Percentiles rank a stretch among this genome's conserved stretches.
Evolutionary conservation across 2,888 invertebrate species (phyloP).

Genomic region (Drosophila aldrichi): DNA sequence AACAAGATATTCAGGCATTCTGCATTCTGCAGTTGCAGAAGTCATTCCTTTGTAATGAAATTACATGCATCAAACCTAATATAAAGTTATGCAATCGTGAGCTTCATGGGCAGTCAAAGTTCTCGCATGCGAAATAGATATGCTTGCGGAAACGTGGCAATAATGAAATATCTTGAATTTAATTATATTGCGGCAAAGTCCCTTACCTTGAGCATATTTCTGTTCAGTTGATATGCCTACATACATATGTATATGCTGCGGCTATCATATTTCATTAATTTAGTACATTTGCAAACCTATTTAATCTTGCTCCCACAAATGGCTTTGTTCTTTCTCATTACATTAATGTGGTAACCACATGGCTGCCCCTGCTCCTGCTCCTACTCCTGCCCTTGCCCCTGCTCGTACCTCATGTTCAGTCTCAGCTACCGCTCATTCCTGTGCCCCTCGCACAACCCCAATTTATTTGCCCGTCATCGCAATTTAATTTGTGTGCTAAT

Average conservation of each 20-base stretch:
- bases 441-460: neutral
- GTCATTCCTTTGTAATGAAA: neutral
- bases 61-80: neutral
- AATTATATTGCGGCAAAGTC: neutral
- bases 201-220: neutral
- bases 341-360: constrained; percentile 15
- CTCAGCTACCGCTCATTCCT: no score
- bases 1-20: neutral
- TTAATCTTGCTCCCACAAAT: neutral
- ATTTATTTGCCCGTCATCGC: constrained; percentile 20
- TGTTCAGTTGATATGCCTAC: neutral
- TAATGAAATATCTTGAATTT: neutral
- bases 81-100: neutral
- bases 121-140: neutral
- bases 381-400: no score
- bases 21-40: neutral
- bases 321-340: constrained; percentile 10
- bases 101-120: neutral
- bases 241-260: neutral
- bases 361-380: neutral
- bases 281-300: neutral
- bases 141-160: neutral
- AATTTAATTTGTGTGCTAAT: constrained; percentile 59
- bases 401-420: no score
- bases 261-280: neutral